These are phyloP conservation scores for Larimichthys crocea DNA, from an alignment of 2,113 vertebrate species.

Conservation along the genomic window DNA sequence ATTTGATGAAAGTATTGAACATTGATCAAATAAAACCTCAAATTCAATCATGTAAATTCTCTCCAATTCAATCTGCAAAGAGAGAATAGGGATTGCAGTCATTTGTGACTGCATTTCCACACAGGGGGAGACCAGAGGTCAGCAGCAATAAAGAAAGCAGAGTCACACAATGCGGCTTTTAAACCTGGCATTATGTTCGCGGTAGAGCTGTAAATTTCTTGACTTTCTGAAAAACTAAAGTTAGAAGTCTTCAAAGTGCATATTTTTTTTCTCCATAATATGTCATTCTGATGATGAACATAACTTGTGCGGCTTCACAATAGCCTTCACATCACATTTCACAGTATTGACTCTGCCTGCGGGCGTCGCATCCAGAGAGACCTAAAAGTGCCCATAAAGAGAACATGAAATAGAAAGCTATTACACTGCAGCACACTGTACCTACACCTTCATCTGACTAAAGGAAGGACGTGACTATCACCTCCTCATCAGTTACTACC, in stretches of 20 bases:
- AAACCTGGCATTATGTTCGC: slow-evolving; percentile 40
- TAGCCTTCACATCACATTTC: slow-evolving; percentile 74
- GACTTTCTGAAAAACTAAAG: slow-evolving; percentile 27
- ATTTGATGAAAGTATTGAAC: slow-evolving; percentile 23
- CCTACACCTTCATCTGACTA: slow-evolving; percentile 34
- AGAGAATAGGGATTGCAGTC: slow-evolving; percentile 5
- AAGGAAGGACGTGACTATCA: background rate
- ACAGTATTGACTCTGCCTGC: slow-evolving; percentile 63
- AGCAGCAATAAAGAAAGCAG: slow-evolving; percentile 39
- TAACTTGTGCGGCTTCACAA: slow-evolving; percentile 64
- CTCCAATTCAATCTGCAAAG: slow-evolving; percentile 20
- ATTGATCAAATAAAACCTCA: slow-evolving; percentile 43
- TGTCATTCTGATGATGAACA: slow-evolving; percentile 72
- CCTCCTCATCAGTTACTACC: background rate
- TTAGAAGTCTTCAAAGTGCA: slow-evolving; percentile 55
- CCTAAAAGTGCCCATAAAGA: slow-evolving; percentile 31
- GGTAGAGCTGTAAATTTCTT: background rate
- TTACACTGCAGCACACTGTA: slow-evolving; percentile 33
- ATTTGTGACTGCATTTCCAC: slow-evolving; percentile 41
- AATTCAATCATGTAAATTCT: slow-evolving; percentile 29
- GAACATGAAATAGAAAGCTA: slow-evolving; percentile 32
- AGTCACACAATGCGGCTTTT: slow-evolving; percentile 27
- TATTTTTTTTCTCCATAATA: slow-evolving; percentile 52
- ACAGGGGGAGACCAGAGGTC: slow-evolving; percentile 10
- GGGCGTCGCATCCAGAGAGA: slow-evolving; percentile 35